Conservation (phyloP, 2,797 vertebrate species). For the Acridotheres tristis region DNA sequence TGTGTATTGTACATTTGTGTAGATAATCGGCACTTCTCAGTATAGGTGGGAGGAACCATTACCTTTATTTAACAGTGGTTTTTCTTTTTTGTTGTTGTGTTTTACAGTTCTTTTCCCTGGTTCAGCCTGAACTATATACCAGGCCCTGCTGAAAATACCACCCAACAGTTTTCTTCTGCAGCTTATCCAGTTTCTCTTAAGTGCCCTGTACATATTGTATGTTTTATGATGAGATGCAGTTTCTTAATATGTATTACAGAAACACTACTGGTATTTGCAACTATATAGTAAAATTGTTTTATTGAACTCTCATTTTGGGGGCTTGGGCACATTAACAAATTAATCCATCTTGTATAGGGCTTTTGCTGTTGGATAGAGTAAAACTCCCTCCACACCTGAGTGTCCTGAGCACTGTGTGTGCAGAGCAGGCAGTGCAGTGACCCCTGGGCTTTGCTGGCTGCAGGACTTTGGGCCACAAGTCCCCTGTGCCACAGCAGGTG, state of each 20-base stretch:
- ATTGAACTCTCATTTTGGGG: constrained; percentile 85
- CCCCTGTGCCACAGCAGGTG: constrained; percentile 69
- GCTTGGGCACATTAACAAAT: constrained; percentile 87
- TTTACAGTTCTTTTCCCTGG: constrained; percentile 99
- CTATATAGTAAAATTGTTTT: constrained; percentile 83
- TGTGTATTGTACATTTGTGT: constrained; percentile 84
- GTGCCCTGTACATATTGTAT: constrained; percentile 93
- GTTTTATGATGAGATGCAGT: constrained; percentile 89
- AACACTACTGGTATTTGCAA: constrained; percentile 86
- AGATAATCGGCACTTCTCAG: constrained; percentile 90
- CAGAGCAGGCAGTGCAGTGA: constrained; percentile 71
- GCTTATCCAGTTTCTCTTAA: constrained; percentile 99
- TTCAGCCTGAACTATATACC: constrained; percentile 99
- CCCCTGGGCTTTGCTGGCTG: constrained; percentile 65
- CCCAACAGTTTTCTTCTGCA: constrained; percentile 99
- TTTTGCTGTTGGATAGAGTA: constrained; percentile 87
- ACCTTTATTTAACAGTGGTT: constrained; percentile 99
- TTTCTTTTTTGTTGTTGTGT: constrained; percentile 99
- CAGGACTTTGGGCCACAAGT: constrained; percentile 67
- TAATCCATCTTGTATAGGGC: constrained; percentile 83
- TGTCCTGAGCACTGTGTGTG: constrained; percentile 64
- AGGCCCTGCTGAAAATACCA: constrained; percentile 99
- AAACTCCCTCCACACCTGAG: constrained; percentile 63
- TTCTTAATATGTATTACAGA: constrained; percentile 84
- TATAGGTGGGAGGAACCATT: constrained; percentile 92